Base-by-base conservation (phyloP, 2,113 vertebrate species). In the Gasterosteus nipponicus region DNA sequence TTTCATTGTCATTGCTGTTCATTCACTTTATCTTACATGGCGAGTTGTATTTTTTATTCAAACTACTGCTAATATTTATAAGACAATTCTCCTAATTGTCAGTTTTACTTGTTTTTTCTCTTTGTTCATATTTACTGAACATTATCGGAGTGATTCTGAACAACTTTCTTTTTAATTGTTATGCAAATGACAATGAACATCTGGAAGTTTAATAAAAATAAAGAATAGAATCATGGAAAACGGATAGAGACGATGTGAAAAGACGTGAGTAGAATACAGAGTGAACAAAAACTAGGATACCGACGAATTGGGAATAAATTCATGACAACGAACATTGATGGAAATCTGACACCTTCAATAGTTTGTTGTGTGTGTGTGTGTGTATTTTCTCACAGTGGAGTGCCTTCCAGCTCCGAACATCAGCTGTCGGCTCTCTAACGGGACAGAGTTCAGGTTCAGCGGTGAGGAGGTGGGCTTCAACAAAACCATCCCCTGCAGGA, bases 321-420 rank as follows among this genome's bases (percentile, higher is more conserved):
- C 7, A 60, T 38, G 33, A 38, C 10, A 19, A 16, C 2, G 18
- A 38, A 60, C 19, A 31, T 38, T 60, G 58, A 58, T 58, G 11
- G 56, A 58, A 54, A 29, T 26, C 53, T 54, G 22, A 54, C 22
- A 54, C 26, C 11, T 54, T 54, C 51, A 54, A 26, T 54, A 54
- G 10, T 51, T 51, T 7, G 35, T 6, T 18, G 29, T 38, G 29
- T 51, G 12, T 41, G 11, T 44, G 33, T 69, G 49, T 75, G 10
- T 68, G 16, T 26, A 7, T 71, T 26, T 35, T 35, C 33, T 0
- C 82, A 70, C 87, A 99, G 98, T 97, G 93, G 93, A 94, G 0
- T 99, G 98, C 89, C 91, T 95, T 63, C 97, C 98, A 74, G 97
- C 97, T 84, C 97, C 96, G 31, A 97, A 97, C 85, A 93, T 99